phyloP scores from a whole-genome alignment of 2,888 invertebrate genomes.

The Camponotus fellah region DNA sequence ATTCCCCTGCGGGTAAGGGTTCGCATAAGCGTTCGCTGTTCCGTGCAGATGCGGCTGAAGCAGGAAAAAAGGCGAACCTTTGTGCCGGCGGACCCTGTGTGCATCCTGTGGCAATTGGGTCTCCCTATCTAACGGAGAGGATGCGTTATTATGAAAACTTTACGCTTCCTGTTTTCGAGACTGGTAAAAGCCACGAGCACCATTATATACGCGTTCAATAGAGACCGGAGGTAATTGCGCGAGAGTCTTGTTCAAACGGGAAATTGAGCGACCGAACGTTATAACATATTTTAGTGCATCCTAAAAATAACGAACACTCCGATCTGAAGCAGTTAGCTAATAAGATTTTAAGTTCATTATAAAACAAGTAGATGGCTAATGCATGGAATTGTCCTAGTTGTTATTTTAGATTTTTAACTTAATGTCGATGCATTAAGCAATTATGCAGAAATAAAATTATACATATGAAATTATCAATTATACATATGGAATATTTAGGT shows the following conservation, averaged over 20 bases:
- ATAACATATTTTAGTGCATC: conserved; percentile 16
- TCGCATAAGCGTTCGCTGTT: conserved; percentile 73
- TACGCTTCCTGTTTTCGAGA: conserved; percentile 74
- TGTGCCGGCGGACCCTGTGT: conserved; percentile 72
- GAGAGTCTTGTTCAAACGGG: conserved; percentile 54
- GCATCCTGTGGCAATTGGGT: conserved; percentile 77
- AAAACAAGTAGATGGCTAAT: neutral
- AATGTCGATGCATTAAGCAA: neutral
- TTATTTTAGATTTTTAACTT: neutral
- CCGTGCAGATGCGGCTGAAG: conserved; percentile 74
- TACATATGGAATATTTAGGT: neutral
- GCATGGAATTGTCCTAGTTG: neutral
- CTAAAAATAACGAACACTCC: conserved; percentile 2
- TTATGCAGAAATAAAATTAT: neutral
- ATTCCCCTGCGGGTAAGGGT: conserved; percentile 73
- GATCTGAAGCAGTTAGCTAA: neutral
- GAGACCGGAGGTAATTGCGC: conserved; percentile 60
- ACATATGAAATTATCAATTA: too few species aligned
- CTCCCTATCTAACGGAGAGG: conserved; percentile 73
- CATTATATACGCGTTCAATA: conserved; percentile 36
- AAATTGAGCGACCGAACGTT: conserved; percentile 47
- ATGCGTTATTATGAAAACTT: conserved; percentile 76
- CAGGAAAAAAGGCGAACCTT: conserved; percentile 72
- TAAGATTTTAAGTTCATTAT: conserved; percentile 7
- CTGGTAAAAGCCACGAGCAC: conserved; percentile 60